Evolutionary conservation across 2,113 vertebrate genomes (phyloP).

Genomic region (Mus pahari): DNA sequence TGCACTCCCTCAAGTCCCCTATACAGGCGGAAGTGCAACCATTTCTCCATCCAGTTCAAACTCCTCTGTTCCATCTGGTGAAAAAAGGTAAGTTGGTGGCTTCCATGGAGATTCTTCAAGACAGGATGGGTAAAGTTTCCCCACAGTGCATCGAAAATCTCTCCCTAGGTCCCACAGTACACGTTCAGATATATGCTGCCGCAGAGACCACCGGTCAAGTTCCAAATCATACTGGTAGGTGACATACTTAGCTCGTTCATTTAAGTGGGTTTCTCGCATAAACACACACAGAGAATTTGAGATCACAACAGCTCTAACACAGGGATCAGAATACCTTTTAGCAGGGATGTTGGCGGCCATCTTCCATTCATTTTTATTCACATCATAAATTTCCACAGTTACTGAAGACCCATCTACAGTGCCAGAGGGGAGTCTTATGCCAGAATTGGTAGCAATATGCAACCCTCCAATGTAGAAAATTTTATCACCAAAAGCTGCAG

Average conservation of each 20-base stretch:
- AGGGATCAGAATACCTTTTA: conserved; percentile 95
- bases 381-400: conserved; percentile 96
- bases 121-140: conserved; percentile 98
- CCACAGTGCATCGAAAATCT: conserved; percentile 96
- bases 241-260: conserved; percentile 96
- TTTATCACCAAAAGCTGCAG: conserved; percentile 94
- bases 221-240: conserved; percentile 96
- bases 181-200: conserved; percentile 96
- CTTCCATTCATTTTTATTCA: conserved; percentile 97
- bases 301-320: conserved; percentile 95
- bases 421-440: conserved; percentile 92
- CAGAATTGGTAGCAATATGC: conserved; percentile 95
- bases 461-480: conserved; percentile 98
- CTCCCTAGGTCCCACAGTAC: conserved; percentile 97
- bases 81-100: conserved; percentile 96
- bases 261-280: conserved; percentile 96
- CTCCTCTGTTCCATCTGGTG: conserved; percentile 94
- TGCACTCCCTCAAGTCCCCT: conserved; percentile 81
- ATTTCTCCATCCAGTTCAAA: conserved; percentile 96
- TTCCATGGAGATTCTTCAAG: conserved; percentile 98
- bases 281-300: conserved; percentile 95
- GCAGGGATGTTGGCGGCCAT: conserved; percentile 95
- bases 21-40: conserved; percentile 93
- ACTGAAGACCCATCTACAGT: conserved; percentile 95
- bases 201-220: conserved; percentile 94